Percentiles rank a stretch among this genome's conserved stretches.
Conservation (phyloP, 2,113 vertebrate genomes). For the Isurus oxyrinchus region DNA sequence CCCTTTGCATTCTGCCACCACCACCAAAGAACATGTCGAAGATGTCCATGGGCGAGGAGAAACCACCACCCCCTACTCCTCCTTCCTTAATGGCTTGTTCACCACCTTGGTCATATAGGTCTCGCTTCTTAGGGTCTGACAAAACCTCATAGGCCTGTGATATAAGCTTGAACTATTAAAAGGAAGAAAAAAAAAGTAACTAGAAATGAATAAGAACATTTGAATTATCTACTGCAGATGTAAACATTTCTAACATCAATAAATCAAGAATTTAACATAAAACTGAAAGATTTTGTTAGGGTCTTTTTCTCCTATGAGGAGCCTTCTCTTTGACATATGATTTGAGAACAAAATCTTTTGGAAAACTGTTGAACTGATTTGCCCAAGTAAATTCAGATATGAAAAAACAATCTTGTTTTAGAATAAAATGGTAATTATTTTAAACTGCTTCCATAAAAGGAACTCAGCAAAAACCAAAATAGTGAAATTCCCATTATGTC, state of each 20-base stretch:
- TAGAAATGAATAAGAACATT: neutral
- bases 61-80: conserved; percentile 66
- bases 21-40: conserved; percentile 99
- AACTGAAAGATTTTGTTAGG: neutral
- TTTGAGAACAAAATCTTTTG: neutral
- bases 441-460: neutral
- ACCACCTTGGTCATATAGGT: conserved; percentile 91
- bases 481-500: neutral
- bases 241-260: neutral
- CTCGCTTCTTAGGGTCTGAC: conserved; percentile 87
- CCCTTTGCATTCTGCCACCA: conserved; percentile 83
- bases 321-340: neutral
- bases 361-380: neutral
- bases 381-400: neutral
- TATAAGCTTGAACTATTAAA: conserved; percentile 88
- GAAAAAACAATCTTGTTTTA: neutral
- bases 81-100: conserved; percentile 98
- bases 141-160: conserved; percentile 97
- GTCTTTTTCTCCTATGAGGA: neutral
- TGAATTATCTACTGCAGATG: neutral
- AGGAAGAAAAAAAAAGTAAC: conserved; percentile 5
- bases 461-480: neutral
- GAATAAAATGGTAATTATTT: neutral
- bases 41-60: conserved; percentile 91
- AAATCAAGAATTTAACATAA: neutral